These are phyloP conservation scores for Zingel zingel DNA, from an alignment of 2,113 vertebrate genomes.

Conservation along the genomic window DNA sequence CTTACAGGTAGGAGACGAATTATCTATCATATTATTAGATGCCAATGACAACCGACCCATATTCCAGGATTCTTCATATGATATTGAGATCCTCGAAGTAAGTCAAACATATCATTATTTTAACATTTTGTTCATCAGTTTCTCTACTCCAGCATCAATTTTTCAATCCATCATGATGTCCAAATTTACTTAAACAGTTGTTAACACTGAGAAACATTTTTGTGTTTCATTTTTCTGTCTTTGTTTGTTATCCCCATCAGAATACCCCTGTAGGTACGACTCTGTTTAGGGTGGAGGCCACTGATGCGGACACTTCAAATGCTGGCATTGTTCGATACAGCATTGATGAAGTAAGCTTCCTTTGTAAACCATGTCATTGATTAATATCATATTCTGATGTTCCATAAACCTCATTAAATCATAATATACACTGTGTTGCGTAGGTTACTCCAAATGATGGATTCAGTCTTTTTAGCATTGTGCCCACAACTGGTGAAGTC, in stretches of 20 bases:
- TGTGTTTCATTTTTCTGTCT: neutral
- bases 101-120: conserved; percentile 31
- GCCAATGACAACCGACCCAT: conserved; percentile 87
- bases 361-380: neutral
- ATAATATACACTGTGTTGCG: conserved; percentile 2
- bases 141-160: neutral
- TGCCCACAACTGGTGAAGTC: conserved; percentile 71
- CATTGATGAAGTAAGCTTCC: conserved; percentile 73
- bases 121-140: neutral
- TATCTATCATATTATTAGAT: conserved; percentile 72
- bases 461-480: conserved; percentile 76
- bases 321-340: conserved; percentile 59
- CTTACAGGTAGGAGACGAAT: conserved; percentile 59
- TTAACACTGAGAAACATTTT: neutral
- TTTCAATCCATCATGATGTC: neutral
- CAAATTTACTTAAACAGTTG: neutral
- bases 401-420: conserved; percentile 13
- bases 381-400: neutral
- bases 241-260: conserved; percentile 57
- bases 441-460: conserved; percentile 82
- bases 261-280: neutral
- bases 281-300: conserved; percentile 61
- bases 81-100: conserved; percentile 81
- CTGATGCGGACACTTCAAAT: conserved; percentile 48
- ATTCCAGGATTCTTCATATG: conserved; percentile 78